Evolutionary conservation across 2,888 invertebrate species (phyloP).

Genomic region (Acleris laterana): DNA sequence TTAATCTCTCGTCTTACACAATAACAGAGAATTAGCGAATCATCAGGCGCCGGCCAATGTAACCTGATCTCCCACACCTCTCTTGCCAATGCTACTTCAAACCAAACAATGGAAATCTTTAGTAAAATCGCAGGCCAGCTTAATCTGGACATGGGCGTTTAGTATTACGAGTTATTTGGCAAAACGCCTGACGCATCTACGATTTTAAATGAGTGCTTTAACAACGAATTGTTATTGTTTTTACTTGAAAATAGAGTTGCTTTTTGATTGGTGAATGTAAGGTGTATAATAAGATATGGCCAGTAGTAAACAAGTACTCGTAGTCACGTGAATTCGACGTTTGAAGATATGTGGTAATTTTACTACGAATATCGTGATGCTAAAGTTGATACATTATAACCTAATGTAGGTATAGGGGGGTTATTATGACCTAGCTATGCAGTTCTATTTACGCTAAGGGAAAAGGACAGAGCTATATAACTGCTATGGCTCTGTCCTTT

Average conservation of each 20-base stretch:
- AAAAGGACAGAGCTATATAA: too few species aligned
- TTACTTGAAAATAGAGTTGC: neutral
- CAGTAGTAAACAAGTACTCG: constrained; percentile 27
- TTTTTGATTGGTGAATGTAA: neutral
- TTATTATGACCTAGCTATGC: too few species aligned
- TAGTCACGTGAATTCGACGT: constrained; percentile 36
- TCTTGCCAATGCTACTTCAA: neutral
- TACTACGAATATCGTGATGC: neutral
- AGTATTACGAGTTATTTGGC: constrained; percentile 27
- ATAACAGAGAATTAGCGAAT: constrained; percentile 19
- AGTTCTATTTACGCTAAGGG: too few species aligned
- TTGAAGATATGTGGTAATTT: constrained; percentile 5
- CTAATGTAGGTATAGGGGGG: too few species aligned
- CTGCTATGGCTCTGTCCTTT: too few species aligned
- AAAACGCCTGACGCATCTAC: constrained; percentile 19
- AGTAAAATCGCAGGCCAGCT: constrained; percentile 4
- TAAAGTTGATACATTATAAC: too few species aligned
- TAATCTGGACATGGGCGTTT: constrained; percentile 5
- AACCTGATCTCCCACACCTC: constrained; percentile 3
- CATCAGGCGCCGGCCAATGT: constrained; percentile 2
- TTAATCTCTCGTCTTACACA: constrained; percentile 13
- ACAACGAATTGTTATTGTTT: neutral
- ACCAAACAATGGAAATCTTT: neutral
- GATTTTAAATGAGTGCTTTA: neutral
- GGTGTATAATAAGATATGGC: constrained; percentile 16